Base-by-base conservation (phyloP, 2,113 vertebrate genomes). In the Steatornis caripensis region DNA sequence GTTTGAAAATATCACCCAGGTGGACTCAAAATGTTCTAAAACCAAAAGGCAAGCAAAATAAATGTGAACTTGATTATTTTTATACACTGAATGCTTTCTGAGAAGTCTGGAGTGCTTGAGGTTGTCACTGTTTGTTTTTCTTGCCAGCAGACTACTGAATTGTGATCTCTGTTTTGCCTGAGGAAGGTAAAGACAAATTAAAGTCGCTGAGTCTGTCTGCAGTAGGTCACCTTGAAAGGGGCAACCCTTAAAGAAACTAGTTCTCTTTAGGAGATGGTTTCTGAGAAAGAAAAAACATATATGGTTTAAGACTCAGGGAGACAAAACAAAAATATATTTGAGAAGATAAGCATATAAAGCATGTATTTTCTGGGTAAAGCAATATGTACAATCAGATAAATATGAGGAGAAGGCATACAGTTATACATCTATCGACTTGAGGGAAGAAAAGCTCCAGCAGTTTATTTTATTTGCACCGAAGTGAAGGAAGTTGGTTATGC, bases 141-240 rank as follows among this genome's bases (percentile, higher is more conserved):
- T 84, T 94, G 84, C 77, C 87, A 95, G 70, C 48, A 91, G 81
- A 94, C 72, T 91, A 95, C 93, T 87, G 84, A 95, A 91, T 94
- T 96, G 61, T 89, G 89, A 89, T 95, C 60, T 87, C 60, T 91
- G 55, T 69, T 91, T 95, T 94, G 83, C 88, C 90, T 1, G 60
- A 83, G 88, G 86, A 96, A 95, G 80, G 72, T 79, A 90, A 93
- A 97, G 62, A 48, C 48, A 92, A 91, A 96, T 86, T 87, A 80
- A 90, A 95, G 65, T 79, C 0, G 0, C 51, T 36, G 69, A 87
- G 41, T 66, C 72, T 76, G 61, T 87, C 57, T 87, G 65, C 74
- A 93, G 41, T 57, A 22, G 61, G 83, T 90, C 76, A 95, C 87
- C 91, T 93, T 96, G 80, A 93, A 93, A 87, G 61, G 39, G 48